Percentiles rank a stretch among this genome's conserved stretches.
Evolutionary conservation across 2,888 invertebrate genomes (phyloP).

Genomic region (Gandaritis pyraliata): DNA sequence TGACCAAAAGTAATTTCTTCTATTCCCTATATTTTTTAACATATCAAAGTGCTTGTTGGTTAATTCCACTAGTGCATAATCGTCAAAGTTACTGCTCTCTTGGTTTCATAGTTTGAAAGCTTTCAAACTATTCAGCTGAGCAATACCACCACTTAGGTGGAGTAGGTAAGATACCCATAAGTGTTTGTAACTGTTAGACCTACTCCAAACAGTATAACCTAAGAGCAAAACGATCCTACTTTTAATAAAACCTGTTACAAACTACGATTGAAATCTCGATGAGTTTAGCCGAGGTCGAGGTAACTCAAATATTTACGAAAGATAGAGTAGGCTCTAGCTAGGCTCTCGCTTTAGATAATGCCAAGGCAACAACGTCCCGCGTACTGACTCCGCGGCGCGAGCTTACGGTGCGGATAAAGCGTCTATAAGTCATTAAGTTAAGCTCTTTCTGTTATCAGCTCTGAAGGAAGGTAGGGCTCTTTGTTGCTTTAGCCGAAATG

Average conservation of each 20-base stretch:
- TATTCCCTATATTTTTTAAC: slow-evolving; percentile 6
- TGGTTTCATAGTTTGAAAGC: slow-evolving; percentile 22
- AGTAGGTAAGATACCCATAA: slow-evolving; percentile 29
- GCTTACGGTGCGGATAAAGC: slow-evolving; percentile 65
- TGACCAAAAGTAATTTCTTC: slow-evolving; percentile 7
- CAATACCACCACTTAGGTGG: slow-evolving; percentile 29
- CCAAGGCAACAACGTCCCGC: slow-evolving; percentile 60
- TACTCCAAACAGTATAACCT: slow-evolving; percentile 21
- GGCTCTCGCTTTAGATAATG: slow-evolving; percentile 67
- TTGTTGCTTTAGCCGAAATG: slow-evolving; percentile 79
- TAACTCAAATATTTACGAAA: slow-evolving; percentile 22
- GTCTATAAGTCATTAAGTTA: slow-evolving; percentile 61
- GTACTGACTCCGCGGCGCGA: slow-evolving; percentile 44
- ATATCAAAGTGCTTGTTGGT: slow-evolving; percentile 12
- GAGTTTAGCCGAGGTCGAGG: slow-evolving; percentile 21
- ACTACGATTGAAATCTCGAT: slow-evolving; percentile 18
- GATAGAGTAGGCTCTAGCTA: slow-evolving; percentile 14
- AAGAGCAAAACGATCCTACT: slow-evolving; percentile 22
- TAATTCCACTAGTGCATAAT: slow-evolving; percentile 21
- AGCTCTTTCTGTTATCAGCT: slow-evolving; percentile 74
- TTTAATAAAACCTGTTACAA: slow-evolving; percentile 20
- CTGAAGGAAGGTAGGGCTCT: slow-evolving; percentile 74
- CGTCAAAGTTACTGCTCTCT: slow-evolving; percentile 13
- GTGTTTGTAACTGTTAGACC: slow-evolving; percentile 30
- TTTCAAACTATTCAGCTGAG: slow-evolving; percentile 25